Percentiles rank a stretch among this genome's conserved stretches.
Evolutionary conservation across 2,888 invertebrate genomes (phyloP).

Genomic region (Drosophila nigricruria): DNA sequence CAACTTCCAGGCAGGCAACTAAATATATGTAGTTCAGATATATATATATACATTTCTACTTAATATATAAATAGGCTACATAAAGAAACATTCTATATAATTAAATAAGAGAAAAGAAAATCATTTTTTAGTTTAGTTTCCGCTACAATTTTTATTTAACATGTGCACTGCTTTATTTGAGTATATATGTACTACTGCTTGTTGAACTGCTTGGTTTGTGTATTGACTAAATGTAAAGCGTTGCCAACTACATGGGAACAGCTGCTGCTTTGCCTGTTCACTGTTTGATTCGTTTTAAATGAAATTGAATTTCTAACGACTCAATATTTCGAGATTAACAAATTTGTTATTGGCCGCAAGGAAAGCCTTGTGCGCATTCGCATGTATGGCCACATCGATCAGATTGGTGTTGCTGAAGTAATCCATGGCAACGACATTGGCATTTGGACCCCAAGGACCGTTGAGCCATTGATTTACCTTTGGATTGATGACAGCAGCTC

Average conservation of each 20-base stretch:
- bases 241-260: slow-evolving; percentile 25
- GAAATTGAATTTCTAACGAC: neutral
- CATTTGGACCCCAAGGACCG: slow-evolving; percentile 88
- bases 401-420: slow-evolving; percentile 91
- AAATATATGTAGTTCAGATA: neutral
- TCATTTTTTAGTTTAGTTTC: neutral
- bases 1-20: neutral
- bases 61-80: neutral
- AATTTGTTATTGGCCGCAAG: slow-evolving; percentile 73
- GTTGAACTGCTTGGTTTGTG: slow-evolving; percentile 19
- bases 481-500: slow-evolving; percentile 86
- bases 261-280: too few species aligned
- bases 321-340: slow-evolving; percentile 77
- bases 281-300: neutral
- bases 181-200: neutral
- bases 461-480: slow-evolving; percentile 89
- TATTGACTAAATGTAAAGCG: neutral
- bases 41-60: neutral
- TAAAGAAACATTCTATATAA: too few species aligned
- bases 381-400: slow-evolving; percentile 88
- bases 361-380: slow-evolving; percentile 85
- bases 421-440: slow-evolving; percentile 91
- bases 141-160: neutral
- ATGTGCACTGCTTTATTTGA: neutral
- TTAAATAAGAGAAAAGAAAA: neutral